Base-by-base conservation (phyloP, 2,888 invertebrate genomes). In the Neria commutata region DNA sequence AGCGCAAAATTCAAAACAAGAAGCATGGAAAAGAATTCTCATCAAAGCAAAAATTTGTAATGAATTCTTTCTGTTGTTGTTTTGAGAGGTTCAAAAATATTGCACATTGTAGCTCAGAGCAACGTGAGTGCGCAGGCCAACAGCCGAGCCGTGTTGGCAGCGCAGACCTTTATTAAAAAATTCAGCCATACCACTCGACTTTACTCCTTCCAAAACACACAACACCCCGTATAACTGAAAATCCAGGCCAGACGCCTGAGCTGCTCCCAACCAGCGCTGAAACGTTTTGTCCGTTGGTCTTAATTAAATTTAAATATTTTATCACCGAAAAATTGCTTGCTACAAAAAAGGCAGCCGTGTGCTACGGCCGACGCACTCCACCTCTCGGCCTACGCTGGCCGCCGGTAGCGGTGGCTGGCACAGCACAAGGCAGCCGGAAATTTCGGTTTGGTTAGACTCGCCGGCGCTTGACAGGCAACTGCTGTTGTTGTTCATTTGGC, bases 281-380 rank as follows among this genome's bases (percentile, higher is more conserved):
- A 67, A 63, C 70, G 68, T 71, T 68, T 72, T 74, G 74, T 73
- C 72, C 74, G 75, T 73, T 74, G 77, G 79, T 77, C 79, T 78
- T 80, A 80, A 79, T 79, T 80, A 79, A 79, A 80, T 79, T 79
- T 79, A 80, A 79, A 80, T 80, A 79, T 80, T 79, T 79, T 78
- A 79, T 79, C 75, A 79, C 76, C 70, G 73, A 78, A 76, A 77
- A 77, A 77, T 76, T 76, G 75, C 76, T 75, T 75, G 67, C 71
- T 66, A 56, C 69, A 70, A 53, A 66, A 77, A 74, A 70, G 72
- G 72, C 72, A 73, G 70, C 73, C 67, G 54, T 34, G 49, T 48
- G 50, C 25, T 34, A 11, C 45, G 46, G 42, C 42, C 21, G 21
- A 42, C 42, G 42, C 4, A 42, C 19, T 14, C 8, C 37, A 14